Conservation (phyloP, 2,888 invertebrate genomes). For the Latheticus oryzae region DNA sequence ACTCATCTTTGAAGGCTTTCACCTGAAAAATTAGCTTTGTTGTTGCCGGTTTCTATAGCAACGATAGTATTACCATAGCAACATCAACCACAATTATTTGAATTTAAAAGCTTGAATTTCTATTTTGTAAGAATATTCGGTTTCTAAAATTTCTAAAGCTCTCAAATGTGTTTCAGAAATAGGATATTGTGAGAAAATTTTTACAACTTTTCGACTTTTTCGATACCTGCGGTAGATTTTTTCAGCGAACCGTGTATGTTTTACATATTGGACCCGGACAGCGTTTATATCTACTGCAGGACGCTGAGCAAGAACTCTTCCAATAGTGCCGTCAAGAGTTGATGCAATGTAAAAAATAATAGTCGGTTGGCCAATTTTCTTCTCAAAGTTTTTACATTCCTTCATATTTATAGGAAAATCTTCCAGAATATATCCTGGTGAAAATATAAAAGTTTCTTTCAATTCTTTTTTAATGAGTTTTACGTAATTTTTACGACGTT, state of each 20-base stretch:
- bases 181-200: constrained; percentile 46
- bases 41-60: constrained; percentile 11
- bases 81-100: constrained; percentile 1
- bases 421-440: constrained; percentile 50
- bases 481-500: too few relatives aligned
- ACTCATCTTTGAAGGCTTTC: constrained; percentile 44
- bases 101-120: too few relatives aligned
- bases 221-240: constrained; percentile 29
- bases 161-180: constrained; percentile 46
- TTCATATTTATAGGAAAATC: constrained; percentile 50
- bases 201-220: constrained; percentile 31
- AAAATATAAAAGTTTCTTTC: constrained; percentile 3
- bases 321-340: constrained; percentile 42
- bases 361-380: constrained; percentile 49
- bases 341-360: constrained; percentile 47
- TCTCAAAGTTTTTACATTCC: constrained; percentile 51
- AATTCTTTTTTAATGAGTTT: neutral
- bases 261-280: constrained; percentile 34
- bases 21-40: constrained; percentile 8
- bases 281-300: constrained; percentile 27
- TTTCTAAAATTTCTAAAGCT: constrained; percentile 47
- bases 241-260: constrained; percentile 4
- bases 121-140: constrained; percentile 50
- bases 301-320: constrained; percentile 27
- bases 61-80: constrained; percentile 7